A percentile compares a stretch with the other conserved stretches of the same genome.
Conservation (phyloP, 35 echinoderm and acorn worm species). For the Apostichopus californicus region DNA sequence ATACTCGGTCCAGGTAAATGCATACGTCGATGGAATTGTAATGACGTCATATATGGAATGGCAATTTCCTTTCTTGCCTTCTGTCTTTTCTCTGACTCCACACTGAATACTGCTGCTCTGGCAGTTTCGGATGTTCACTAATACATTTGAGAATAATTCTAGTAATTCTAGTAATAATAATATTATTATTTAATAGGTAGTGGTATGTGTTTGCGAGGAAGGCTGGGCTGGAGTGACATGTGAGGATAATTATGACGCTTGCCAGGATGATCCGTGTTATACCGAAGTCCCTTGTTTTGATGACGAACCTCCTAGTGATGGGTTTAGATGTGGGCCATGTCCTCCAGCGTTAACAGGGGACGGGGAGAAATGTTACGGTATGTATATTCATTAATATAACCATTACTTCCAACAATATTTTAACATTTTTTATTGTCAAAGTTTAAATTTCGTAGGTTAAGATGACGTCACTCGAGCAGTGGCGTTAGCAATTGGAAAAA, state of each 20-base stretch:
- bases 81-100: not conserved
- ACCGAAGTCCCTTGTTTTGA: conserved; percentile 76
- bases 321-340: conserved; percentile 65
- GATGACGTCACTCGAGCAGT: too few relatives aligned
- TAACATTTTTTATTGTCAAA: too few relatives aligned
- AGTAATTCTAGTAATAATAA: too few relatives aligned
- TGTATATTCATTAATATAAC: not conserved
- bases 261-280: conserved; percentile 76
- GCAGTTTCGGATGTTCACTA: too few relatives aligned
- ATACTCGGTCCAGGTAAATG: too few relatives aligned
- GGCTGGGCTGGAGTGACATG: conserved; percentile 74
- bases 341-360: conserved; percentile 69
- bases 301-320: conserved; percentile 47
- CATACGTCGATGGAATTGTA: too few relatives aligned
- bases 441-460: too few relatives aligned
- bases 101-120: not conserved
- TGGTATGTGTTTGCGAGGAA: conserved; percentile 61
- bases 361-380: conserved; percentile 89
- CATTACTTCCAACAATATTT: too few relatives aligned
- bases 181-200: conserved; percentile 54
- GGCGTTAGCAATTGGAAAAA: too few relatives aligned
- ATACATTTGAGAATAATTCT: too few relatives aligned
- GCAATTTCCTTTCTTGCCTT: too few relatives aligned
- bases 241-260: conserved; percentile 68
- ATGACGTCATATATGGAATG: too few relatives aligned